phyloP scores from a whole-genome alignment of 2,113 vertebrate species.

The Eclectus roratus region DNA sequence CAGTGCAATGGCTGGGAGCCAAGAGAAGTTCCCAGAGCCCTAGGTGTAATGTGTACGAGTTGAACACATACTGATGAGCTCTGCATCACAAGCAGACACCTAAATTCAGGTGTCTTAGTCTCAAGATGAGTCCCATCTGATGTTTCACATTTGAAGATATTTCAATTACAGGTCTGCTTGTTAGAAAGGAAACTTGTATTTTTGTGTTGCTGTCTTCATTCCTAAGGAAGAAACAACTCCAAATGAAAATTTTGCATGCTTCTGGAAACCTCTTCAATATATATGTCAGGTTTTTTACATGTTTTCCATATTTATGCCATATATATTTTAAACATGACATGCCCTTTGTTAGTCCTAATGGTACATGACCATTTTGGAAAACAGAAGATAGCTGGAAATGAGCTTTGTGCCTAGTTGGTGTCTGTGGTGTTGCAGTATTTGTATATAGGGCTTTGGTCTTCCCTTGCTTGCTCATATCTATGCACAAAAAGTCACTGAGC shows the following conservation, averaged over 20 bases:
- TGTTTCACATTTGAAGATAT: not conserved
- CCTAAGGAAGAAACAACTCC: not conserved
- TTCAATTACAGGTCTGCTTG: not conserved
- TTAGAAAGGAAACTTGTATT: not conserved
- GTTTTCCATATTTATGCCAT: not conserved
- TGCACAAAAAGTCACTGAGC: not conserved
- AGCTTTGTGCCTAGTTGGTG: fast-evolving
- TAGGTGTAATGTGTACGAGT: not conserved
- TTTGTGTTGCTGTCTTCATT: not conserved
- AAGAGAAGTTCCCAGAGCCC: not conserved
- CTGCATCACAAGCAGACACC: not conserved
- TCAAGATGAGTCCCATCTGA: not conserved
- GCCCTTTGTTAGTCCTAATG: not conserved
- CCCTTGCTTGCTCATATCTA: not conserved
- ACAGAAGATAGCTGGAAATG: not conserved
- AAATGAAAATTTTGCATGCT: not conserved
- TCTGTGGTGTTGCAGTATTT: not conserved
- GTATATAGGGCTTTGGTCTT: not conserved
- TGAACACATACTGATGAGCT: not conserved
- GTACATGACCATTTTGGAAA: not conserved
- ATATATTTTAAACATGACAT: not conserved
- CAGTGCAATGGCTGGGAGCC: fast-evolving
- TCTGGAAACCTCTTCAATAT: not conserved
- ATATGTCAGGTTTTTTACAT: not conserved
- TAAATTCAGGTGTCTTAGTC: not conserved